Evolutionary conservation across 2,888 invertebrate genomes (phyloP).

Genomic region (Patella caerulea): DNA sequence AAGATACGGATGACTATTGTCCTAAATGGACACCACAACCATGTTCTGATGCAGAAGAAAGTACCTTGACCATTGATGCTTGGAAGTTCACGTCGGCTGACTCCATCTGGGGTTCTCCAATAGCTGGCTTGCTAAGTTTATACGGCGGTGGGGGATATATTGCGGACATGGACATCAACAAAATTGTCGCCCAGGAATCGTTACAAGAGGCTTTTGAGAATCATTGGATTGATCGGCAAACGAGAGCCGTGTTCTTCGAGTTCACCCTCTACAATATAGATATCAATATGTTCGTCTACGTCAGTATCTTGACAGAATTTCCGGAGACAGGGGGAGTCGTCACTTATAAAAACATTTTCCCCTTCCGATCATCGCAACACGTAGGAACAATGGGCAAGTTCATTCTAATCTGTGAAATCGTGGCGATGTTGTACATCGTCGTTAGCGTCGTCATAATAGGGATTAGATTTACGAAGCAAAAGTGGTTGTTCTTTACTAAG

Average conservation of each 20-base stretch:
- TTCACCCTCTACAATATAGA: conserved; percentile 60
- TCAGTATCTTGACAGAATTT: conserved; percentile 58
- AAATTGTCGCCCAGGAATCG: conserved; percentile 45
- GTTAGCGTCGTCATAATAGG: conserved; percentile 36
- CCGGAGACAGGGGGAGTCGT: conserved; percentile 59
- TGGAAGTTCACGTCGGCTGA: conserved; percentile 51
- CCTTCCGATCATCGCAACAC: conserved; percentile 49
- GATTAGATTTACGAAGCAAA: conserved; percentile 37
- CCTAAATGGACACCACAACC: conserved; percentile 38
- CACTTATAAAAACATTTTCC: conserved; percentile 44
- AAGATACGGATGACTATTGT: conserved; percentile 44
- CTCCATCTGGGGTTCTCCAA: conserved; percentile 49
- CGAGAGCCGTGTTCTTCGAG: conserved; percentile 57
- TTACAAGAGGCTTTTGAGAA: conserved; percentile 41
- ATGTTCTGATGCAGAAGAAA: conserved; percentile 37
- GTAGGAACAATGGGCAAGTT: conserved; percentile 43
- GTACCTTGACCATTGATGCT: conserved; percentile 42
- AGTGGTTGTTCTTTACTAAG: conserved; percentile 39
- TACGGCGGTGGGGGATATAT: conserved; percentile 62
- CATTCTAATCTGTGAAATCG: conserved; percentile 44
- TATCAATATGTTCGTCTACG: conserved; percentile 57
- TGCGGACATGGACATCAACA: conserved; percentile 49
- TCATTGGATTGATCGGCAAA: conserved; percentile 58
- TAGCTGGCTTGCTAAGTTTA: conserved; percentile 43
- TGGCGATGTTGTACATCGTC: conserved; percentile 43